Evolutionary conservation across 2,888 invertebrate species (phyloP), one percentile per base, ranked within the genome.

Genomic region (Pilophorus perplexus): DNA sequence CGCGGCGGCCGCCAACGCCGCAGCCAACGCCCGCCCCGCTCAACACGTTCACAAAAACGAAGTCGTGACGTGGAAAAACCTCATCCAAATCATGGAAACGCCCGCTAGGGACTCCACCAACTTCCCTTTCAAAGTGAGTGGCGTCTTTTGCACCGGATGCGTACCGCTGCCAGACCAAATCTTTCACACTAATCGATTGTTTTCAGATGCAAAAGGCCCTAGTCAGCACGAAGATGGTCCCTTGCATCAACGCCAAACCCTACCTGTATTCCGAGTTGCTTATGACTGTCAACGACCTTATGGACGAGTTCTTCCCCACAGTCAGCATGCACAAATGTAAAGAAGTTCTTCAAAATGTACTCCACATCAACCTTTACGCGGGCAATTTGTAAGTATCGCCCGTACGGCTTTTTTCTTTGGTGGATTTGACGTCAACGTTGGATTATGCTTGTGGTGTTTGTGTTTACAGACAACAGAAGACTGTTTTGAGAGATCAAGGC

Each of bases 181-280:
- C 42, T 14, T 42, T 14, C n/a, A n/a, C n/a, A n/a, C n/a, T n/a
- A n/a, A n/a, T n/a, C n/a, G n/a, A 33, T 33, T 33, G 33, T 18
- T 76, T 75, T 28, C 78, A 84, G 82, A 82, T 90, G 50, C 89
- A 90, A 75, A 89, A 88, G 75, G 89, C 89, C 42, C 81, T 87
- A 69, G 87, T 92, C 64, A 89, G 89, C 75, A 87, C 86, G 74
- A 86, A 86, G 74, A 84, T 89, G 83, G 86, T 92, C 72, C 89
- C 88, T 62, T 90, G 90, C 78, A 90, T 93, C 75, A 92, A 92
- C 78, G 86, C 88, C 79, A 90, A 90, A 80, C 89, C 90, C 14
- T 90, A 87, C 80, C 84, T 86, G 72, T 89, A 88, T 77, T 84
- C 86, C 20, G 91, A 91, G 77, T 82, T 89, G 74, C 80, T 91